Conservation (phyloP, 2,888 invertebrate genomes). For the Linnaemya vulpina region DNA sequence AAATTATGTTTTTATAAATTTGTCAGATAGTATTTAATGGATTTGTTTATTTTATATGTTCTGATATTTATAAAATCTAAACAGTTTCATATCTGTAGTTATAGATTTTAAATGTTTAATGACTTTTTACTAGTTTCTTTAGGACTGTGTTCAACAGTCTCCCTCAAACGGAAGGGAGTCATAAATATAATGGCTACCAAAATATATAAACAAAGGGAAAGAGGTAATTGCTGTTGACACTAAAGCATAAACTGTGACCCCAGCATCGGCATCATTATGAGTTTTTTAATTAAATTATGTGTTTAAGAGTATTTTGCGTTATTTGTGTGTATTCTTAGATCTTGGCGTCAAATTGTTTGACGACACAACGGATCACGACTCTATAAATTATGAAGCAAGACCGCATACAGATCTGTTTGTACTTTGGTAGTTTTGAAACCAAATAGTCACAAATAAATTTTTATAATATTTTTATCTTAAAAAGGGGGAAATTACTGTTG, state of each 20-base stretch:
- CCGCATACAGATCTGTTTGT: not conserved
- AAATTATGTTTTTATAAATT: too few species aligned
- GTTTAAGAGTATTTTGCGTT: slow-evolving; percentile 43
- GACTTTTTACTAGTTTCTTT: slow-evolving; percentile 24
- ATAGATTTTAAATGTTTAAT: slow-evolving; percentile 56
- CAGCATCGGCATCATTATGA: slow-evolving; percentile 24
- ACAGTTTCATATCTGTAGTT: slow-evolving; percentile 39
- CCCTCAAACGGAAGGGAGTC: slow-evolving; percentile 26
- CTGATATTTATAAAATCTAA: slow-evolving; percentile 3
- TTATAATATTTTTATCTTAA: not conserved
- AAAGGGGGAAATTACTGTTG: slow-evolving; percentile 1
- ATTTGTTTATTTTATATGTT: too few species aligned
- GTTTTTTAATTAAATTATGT: slow-evolving; percentile 46
- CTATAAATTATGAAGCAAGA: slow-evolving; percentile 50
- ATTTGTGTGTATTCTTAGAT: slow-evolving; percentile 58
- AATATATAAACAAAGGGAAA: slow-evolving; percentile 9
- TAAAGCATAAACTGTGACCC: slow-evolving; percentile 60
- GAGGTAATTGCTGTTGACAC: slow-evolving; percentile 54
- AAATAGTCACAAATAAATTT: not conserved
- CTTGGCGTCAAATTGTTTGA: slow-evolving; percentile 64
- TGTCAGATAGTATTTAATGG: too few species aligned
- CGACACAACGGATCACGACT: slow-evolving; percentile 43
- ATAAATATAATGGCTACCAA: slow-evolving; percentile 25
- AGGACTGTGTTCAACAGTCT: not conserved
- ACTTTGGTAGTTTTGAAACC: not conserved